Evolutionary conservation across 1,140 invertebrate species (phyloP).

Genomic region (Epicauta chinensis): DNA sequence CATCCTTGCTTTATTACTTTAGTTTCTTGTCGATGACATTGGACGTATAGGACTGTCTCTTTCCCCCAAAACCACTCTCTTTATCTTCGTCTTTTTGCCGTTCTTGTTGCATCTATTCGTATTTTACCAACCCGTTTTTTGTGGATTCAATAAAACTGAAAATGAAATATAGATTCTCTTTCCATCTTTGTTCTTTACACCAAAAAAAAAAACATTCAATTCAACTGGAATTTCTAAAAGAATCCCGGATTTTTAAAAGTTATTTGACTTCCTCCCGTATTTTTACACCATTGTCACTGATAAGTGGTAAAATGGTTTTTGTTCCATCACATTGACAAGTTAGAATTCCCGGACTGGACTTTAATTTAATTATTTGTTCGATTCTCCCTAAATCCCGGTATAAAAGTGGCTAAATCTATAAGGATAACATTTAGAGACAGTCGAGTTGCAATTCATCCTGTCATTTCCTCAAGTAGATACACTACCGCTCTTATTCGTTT

Average conservation of each 20-base stretch:
- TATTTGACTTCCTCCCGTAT: slow-evolving; percentile 7
- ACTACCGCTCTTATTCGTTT: not conserved
- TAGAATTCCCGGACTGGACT: not conserved
- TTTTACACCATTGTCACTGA: not conserved
- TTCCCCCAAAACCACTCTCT: no score
- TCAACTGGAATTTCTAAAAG: slow-evolving; percentile 16
- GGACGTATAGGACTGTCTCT: slow-evolving; percentile 16
- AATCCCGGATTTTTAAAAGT: slow-evolving; percentile 17
- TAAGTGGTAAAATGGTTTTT: slow-evolving; percentile 11
- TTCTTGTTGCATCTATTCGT: slow-evolving; percentile 1
- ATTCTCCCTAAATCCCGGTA: not conserved
- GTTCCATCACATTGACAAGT: not conserved
- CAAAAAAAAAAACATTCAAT: slow-evolving; percentile 12
- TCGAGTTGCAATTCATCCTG: not conserved
- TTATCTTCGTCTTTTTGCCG: not conserved
- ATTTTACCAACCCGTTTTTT: slow-evolving; percentile 6
- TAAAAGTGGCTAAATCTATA: no score
- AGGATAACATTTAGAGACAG: no score
- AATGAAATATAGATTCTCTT: slow-evolving; percentile 24
- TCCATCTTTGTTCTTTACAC: slow-evolving; percentile 7
- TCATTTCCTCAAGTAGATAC: not conserved
- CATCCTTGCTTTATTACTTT: slow-evolving; percentile 18
- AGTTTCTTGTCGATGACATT: slow-evolving; percentile 16
- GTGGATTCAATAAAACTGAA: slow-evolving; percentile 22
- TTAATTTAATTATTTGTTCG: not conserved